phyloP scores from a whole-genome alignment of 2,888 invertebrate species.

The Esperia sulphurella region DNA sequence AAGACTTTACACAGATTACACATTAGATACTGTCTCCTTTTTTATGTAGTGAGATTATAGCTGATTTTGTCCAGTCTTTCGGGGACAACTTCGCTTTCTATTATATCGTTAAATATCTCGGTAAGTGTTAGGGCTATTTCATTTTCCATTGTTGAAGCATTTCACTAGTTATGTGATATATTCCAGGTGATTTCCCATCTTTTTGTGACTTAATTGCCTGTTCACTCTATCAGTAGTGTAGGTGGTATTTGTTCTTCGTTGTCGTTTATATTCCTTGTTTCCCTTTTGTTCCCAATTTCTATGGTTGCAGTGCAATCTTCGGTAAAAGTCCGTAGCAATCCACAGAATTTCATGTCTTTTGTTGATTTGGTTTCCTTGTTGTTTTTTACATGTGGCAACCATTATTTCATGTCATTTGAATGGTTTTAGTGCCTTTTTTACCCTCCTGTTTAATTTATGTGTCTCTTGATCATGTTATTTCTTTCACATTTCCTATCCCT shows the following conservation, averaged over 20 bases:
- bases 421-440: too few species aligned
- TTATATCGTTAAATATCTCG: slow-evolving; percentile 7
- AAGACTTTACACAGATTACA: not conserved
- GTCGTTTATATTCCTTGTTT: too few species aligned
- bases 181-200: slow-evolving; percentile 23
- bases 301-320: slow-evolving; percentile 9
- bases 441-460: too few species aligned
- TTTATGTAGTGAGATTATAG: slow-evolving; percentile 22
- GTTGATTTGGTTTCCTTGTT: too few species aligned
- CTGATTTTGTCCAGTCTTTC: slow-evolving; percentile 18
- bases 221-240: slow-evolving; percentile 20
- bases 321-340: slow-evolving; percentile 15
- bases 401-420: too few species aligned
- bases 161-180: slow-evolving; percentile 22
- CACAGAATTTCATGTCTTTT: not conserved
- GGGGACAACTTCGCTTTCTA: not conserved
- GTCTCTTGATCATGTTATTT: too few species aligned
- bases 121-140: slow-evolving; percentile 18
- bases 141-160: slow-evolving; percentile 15
- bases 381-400: too few species aligned
- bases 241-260: slow-evolving; percentile 9
- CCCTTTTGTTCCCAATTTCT: slow-evolving; percentile 5
- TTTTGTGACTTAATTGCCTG: slow-evolving; percentile 23
- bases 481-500: too few species aligned
- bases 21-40: slow-evolving; percentile 16